Evolutionary conservation across 2,113 vertebrate genomes (phyloP).

Genomic region (Tyto alba): DNA sequence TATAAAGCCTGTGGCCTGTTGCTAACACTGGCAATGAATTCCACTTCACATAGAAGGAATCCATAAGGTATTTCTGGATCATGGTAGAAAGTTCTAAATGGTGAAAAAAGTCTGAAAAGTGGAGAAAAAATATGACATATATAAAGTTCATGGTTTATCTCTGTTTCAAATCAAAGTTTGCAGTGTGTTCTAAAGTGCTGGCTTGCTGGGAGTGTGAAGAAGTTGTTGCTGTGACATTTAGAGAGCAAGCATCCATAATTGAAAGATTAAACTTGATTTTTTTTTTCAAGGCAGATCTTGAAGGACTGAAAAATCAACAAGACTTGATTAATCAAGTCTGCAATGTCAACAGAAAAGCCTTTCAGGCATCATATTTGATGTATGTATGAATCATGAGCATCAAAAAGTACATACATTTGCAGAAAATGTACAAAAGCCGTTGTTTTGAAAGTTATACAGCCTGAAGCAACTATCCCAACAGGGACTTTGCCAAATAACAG

Average conservation of each 20-base stretch:
- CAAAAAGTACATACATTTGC: not conserved
- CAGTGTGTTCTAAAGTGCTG: not conserved
- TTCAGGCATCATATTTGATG: not conserved
- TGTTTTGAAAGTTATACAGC: not conserved
- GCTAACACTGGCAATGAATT: not conserved
- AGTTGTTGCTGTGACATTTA: constrained; percentile 6
- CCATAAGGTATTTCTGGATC: not conserved
- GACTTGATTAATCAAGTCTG: constrained; percentile 2
- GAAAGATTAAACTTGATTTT: not conserved
- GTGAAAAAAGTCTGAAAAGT: not conserved
- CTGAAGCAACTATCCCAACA: not conserved
- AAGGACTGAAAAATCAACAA: constrained; percentile 31
- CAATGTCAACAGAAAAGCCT: not conserved
- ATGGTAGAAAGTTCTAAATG: not conserved
- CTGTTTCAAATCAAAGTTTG: not conserved
- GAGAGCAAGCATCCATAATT: not conserved
- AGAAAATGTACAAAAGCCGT: not conserved
- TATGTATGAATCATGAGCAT: not conserved
- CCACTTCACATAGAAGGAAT: not conserved
- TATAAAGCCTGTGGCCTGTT: not conserved
- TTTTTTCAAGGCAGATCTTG: not conserved
- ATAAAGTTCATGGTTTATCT: not conserved
- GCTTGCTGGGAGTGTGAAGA: not conserved
- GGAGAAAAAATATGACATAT: not conserved
- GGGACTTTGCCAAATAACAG: not conserved